Base-by-base conservation (phyloP, 2,888 invertebrate genomes). In the Cylindroiulus punctatus region DNA sequence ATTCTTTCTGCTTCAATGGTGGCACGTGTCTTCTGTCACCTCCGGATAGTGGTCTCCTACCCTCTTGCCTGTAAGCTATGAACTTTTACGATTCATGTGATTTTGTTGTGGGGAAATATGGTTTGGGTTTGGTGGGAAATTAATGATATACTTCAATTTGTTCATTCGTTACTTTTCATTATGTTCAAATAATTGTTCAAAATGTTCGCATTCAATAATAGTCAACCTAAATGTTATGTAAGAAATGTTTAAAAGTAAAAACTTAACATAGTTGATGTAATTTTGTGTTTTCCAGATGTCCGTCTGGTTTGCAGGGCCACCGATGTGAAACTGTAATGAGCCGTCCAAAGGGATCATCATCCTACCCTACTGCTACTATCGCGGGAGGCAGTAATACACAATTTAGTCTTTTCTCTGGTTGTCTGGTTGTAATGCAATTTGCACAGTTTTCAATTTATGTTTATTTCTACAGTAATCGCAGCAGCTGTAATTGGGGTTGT, bases 1-100 rank as follows among this genome's bases (percentile, higher is more conserved):
- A 89, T 65, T 90, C 90, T 88, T 92, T 90, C 89, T 93, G 93
- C 89, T 91, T 91, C 88, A 93, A 93, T 89, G 92, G 92, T 26
- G 93, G 92, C 42, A 91, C 91, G 3, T 93, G 93, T 89, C 89
- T 90, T 12, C 83, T 52, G 12, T 42, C 86, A 47, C 90, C 90
- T 87, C 90, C 89, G 8, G 90, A 91, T 87, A 89, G 89, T n/a
- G 88, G 89, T 81, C 87, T 91, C 30, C 88, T 89, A 84, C 91
- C 91, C n/a, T 88, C 89, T 47, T 92, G 92, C 90, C 88, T 90
- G 92, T 92, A 89, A 90, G 91, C 90, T 83, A 32, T 84, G n/a
- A 10, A 42, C 7, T n/a, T 8, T 82, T 36, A 5, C 2, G 4
- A 52, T 52, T 17, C 47, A 52, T 0, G 52, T 52, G n/a, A 36